These are phyloP conservation scores for Peromyscus maniculatus DNA, from an alignment of 2,113 vertebrate species.

Conservation along the genomic window DNA sequence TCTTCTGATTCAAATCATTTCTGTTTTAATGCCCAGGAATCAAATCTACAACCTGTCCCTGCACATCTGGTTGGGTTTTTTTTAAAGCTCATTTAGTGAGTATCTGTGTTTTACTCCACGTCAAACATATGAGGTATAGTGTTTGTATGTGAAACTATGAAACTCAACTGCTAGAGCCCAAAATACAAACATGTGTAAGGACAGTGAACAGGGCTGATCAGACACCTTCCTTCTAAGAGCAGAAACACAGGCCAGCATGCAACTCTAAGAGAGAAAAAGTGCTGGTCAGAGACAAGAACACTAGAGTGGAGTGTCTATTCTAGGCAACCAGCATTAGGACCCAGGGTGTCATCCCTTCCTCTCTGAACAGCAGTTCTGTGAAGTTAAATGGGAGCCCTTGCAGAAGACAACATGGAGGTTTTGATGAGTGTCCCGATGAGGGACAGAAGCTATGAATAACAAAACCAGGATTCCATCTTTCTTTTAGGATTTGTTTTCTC, in stretches of 20 bases:
- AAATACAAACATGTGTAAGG: not conserved
- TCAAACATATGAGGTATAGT: not conserved
- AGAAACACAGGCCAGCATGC: not conserved
- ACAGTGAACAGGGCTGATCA: not conserved
- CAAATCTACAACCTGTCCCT: not conserved
- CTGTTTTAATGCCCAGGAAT: not conserved
- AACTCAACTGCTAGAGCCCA: not conserved
- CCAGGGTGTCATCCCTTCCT: no score
- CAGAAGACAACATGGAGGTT: not conserved
- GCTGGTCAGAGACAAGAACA: not conserved
- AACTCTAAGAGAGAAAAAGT: not conserved
- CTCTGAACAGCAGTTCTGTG: not conserved
- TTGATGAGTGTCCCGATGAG: not conserved
- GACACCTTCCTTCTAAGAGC: not conserved
- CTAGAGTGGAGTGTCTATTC: accelerated
- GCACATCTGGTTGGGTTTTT: not conserved
- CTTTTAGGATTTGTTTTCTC: not conserved
- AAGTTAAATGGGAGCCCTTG: accelerated
- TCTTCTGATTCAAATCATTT: not conserved
- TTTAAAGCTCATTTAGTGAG: not conserved
- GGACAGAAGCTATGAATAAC: not conserved
- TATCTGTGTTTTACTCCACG: accelerated
- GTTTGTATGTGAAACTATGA: not conserved
- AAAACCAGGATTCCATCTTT: not conserved
- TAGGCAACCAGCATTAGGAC: accelerated